phyloP scores from a whole-genome alignment of 2,888 invertebrate species.

The Synergus gifuensis region DNA sequence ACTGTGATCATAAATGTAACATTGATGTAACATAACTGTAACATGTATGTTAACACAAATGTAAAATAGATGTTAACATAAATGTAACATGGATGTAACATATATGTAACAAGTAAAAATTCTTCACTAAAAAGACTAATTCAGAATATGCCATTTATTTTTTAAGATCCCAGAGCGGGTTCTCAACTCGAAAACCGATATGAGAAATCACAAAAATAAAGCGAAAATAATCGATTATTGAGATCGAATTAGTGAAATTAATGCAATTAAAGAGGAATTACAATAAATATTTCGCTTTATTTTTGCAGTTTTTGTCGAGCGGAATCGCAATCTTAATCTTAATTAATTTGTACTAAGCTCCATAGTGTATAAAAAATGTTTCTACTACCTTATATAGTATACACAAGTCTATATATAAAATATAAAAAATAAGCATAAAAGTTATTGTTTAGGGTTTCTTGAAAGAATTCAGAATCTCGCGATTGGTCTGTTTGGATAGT shows the following conservation, averaged over 20 bases:
- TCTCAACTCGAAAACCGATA: not conserved
- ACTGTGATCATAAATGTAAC: not conserved
- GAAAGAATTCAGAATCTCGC: slow-evolving; percentile 18
- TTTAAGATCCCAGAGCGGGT: too few species aligned
- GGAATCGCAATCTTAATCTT: slow-evolving; percentile 21
- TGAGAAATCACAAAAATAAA: not conserved
- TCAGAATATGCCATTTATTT: too few species aligned
- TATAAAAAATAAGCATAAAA: slow-evolving; percentile 40
- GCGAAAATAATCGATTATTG: not conserved
- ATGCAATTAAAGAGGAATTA: slow-evolving; percentile 31
- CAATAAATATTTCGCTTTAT: slow-evolving; percentile 45
- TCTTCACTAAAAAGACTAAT: not conserved
- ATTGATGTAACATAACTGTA: not conserved
- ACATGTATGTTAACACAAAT: too few species aligned
- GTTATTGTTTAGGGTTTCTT: slow-evolving; percentile 40
- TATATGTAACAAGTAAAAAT: too few species aligned
- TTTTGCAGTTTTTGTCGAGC: slow-evolving; percentile 41
- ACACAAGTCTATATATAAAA: slow-evolving; percentile 49
- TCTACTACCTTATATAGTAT: slow-evolving; percentile 54
- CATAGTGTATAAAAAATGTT: slow-evolving; percentile 55
- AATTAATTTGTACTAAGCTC: slow-evolving; percentile 52
- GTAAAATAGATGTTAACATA: too few species aligned
- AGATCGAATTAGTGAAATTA: slow-evolving; percentile 39
- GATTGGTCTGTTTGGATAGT: slow-evolving; percentile 50
- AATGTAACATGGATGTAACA: too few species aligned